A percentile compares a stretch with the other conserved stretches of the same genome.
These are phyloP conservation scores for Drosophila suboccidentalis DNA, from an alignment of 2,888 invertebrate species.

Conservation along the genomic window DNA sequence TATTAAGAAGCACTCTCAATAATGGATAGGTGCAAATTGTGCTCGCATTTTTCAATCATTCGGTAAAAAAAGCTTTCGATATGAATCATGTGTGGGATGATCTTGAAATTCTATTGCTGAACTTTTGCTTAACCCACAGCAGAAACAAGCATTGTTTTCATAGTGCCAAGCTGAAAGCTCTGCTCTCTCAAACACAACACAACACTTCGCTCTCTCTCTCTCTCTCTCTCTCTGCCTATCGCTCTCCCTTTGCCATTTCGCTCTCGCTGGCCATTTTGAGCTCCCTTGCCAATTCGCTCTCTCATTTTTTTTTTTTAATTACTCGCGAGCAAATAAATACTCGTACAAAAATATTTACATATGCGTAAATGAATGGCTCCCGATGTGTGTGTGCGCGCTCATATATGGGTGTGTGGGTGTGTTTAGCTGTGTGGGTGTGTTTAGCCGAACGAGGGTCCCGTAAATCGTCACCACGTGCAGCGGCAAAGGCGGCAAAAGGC, in stretches of 20 bases:
- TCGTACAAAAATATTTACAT: constrained; percentile 63
- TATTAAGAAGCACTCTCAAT: constrained; percentile 18
- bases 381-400: constrained; percentile 8
- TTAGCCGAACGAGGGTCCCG: constrained; percentile 29
- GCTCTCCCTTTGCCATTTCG: not conserved
- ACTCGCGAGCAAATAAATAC: constrained; percentile 31
- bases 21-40: constrained; percentile 18
- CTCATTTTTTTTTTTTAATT: constrained; percentile 1
- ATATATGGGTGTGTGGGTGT: not conserved
- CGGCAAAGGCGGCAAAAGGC: constrained; percentile 13
- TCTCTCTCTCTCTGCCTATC: not conserved
- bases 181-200: constrained; percentile 1
- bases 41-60: constrained; percentile 1
- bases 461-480: constrained; percentile 53
- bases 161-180: constrained; percentile 43
- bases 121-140: constrained; percentile 33
- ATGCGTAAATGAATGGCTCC: constrained; percentile 49
- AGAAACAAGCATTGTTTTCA: constrained; percentile 15
- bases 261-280: not conserved
- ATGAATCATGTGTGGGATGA: constrained; percentile 52
- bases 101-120: constrained; percentile 54
- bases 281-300: constrained; percentile 3
- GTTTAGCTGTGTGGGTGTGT: constrained; percentile 26
- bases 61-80: constrained; percentile 8
- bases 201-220: constrained; percentile 4